Percentiles rank a stretch among this genome's conserved stretches.
Conservation (phyloP, 2,888 invertebrate genomes). For the Eilema griseolum region DNA sequence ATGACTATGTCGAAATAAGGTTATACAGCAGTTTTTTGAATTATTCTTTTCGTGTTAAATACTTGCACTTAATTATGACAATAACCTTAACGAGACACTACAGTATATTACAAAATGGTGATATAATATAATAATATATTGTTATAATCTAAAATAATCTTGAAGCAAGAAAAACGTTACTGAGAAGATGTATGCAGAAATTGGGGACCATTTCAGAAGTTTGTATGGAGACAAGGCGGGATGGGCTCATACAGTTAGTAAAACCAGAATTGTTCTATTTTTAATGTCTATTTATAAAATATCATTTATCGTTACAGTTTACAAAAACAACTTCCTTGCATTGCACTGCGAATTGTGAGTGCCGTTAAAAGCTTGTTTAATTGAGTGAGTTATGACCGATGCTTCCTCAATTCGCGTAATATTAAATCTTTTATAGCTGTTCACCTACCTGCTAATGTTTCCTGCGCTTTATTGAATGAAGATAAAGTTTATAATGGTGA, state of each 20-base stretch:
- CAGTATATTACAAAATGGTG: background rate
- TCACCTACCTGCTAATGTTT: slow-evolving; percentile 57
- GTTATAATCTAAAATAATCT: background rate
- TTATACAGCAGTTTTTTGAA: slow-evolving; percentile 45
- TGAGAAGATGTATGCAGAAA: slow-evolving; percentile 94
- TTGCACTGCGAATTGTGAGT: slow-evolving; percentile 44
- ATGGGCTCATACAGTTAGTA: slow-evolving; percentile 97
- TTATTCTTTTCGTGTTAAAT: background rate
- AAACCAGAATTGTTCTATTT: background rate
- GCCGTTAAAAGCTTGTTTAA: slow-evolving; percentile 61
- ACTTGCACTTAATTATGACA: background rate
- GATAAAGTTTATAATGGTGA: too few relatives aligned
- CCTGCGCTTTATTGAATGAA: slow-evolving; percentile 66
- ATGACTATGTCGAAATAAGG: slow-evolving; percentile 70
- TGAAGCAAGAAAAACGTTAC: slow-evolving; percentile 90
- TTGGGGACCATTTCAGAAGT: slow-evolving; percentile 92
- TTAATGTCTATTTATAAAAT: too few relatives aligned
- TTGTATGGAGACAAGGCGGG: slow-evolving; percentile 96
- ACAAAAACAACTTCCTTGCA: slow-evolving; percentile 62
- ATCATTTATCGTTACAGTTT: too few relatives aligned
- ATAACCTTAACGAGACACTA: slow-evolving; percentile 11
- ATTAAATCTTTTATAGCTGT: slow-evolving; percentile 59
- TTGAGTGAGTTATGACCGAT: slow-evolving; percentile 61
- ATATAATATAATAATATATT: background rate
- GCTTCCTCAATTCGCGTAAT: slow-evolving; percentile 66